Percentiles rank a stretch among this genome's conserved stretches.
These are phyloP conservation scores for Pituophis catenifer DNA, from an alignment of 2,113 vertebrate species.

Conservation along the genomic window DNA sequence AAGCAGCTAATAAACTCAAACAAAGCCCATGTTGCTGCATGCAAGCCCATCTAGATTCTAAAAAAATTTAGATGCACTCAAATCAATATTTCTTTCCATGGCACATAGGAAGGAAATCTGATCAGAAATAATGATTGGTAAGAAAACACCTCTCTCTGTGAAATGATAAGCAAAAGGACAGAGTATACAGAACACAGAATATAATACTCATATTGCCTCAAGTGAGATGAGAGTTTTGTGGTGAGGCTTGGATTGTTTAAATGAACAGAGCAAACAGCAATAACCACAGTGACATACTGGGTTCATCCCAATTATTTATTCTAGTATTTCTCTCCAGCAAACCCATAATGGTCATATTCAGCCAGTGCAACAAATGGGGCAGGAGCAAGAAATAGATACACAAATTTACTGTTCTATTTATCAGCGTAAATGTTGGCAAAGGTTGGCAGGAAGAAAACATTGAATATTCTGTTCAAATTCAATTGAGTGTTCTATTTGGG, in stretches of 20 bases:
- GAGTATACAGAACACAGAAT: neutral
- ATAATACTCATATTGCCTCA: neutral
- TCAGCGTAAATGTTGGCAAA: neutral
- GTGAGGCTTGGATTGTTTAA: neutral
- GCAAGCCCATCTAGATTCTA: constrained; percentile 60
- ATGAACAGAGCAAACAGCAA: neutral
- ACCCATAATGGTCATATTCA: neutral
- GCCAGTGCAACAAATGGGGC: neutral
- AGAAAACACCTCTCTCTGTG: neutral
- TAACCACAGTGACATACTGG: neutral
- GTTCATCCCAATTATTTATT: neutral
- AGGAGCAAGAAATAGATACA: neutral
- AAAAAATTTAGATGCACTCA: constrained; percentile 55
- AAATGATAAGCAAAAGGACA: neutral
- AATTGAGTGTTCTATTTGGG: neutral
- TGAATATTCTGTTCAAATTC: neutral
- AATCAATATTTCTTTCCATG: constrained; percentile 54
- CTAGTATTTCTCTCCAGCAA: neutral
- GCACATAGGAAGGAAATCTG: constrained; percentile 43
- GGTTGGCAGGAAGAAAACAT: neutral
- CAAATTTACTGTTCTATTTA: neutral
- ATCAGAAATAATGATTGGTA: constrained; percentile 22
- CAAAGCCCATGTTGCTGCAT: constrained; percentile 61
- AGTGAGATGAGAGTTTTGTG: neutral
- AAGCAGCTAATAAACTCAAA: constrained; percentile 65